Evolutionary conservation across 2,888 invertebrate species (phyloP), one percentile per base, ranked within the genome.

Genomic region (Amiota communis): DNA sequence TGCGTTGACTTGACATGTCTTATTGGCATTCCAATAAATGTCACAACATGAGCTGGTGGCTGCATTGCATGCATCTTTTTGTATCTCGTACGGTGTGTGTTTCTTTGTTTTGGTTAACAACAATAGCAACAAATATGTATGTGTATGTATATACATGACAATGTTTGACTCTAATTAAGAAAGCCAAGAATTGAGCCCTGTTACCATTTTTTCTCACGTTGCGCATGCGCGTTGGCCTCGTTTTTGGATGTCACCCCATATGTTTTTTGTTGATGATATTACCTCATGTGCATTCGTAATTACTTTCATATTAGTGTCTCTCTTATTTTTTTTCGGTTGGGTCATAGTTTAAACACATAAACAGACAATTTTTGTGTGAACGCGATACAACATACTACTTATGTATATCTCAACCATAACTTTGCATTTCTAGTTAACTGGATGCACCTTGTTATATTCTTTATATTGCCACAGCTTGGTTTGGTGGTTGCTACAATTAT

Each of bases 261-360:
- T 49, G 47, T 47, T 17, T 56, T 71, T 75, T 77, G 71, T 74
- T 75, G 65, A 71, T 75, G 71, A 65, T 36, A 15, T 48, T 49
- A 6, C 8, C 49, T 48, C 64, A 70, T 71, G 70, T 75, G 81
- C 82, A 81, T 81, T 83, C 81, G 82, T 83, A 83, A 83, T 83
- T 83, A 82, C 78, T 79, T 82, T 84, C 82, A 81, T 79, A 72
- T 72, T 20, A 70, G 20, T 56, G 20, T 36, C 23, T 36, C 12
- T 13, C 17, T 59, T 59, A 49, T 64, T 47, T 47, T 64, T 36
- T 64, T 46, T n/a, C 67, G 4, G 36, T 36, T 36, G 6, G 2
- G 36, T 36, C 36, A 36, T 36, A 36, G 36, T 36, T 53, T 53
- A 53, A 13, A 20, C 59, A 59, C 8, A 20, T 20, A 4, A 11